Evolutionary conservation across 92 coral and sea anemone genomes (phyloP).

Genomic region (Siderastrea radians): DNA sequence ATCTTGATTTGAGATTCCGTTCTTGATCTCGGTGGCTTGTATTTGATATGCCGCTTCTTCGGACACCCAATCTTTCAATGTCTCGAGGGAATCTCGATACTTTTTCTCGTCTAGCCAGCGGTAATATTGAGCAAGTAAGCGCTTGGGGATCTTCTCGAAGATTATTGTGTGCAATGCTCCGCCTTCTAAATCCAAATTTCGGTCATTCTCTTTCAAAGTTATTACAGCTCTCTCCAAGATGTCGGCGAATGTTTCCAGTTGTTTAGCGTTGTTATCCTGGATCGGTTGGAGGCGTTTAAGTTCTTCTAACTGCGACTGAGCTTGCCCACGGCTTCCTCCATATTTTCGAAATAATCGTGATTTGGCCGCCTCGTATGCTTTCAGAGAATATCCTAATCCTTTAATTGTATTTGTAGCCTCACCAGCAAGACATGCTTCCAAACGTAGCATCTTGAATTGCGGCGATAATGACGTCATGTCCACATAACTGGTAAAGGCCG

Average conservation of each 20-base stretch:
- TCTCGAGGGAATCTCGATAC: neutral
- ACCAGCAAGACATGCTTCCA: slow-evolving; percentile 61
- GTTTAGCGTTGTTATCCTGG: neutral
- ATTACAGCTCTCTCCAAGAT: slow-evolving; percentile 55
- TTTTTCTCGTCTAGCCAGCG: no score
- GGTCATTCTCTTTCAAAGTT: slow-evolving; percentile 58
- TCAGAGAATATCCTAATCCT: slow-evolving; percentile 68
- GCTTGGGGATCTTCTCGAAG: slow-evolving; percentile 69
- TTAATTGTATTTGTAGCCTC: slow-evolving; percentile 74
- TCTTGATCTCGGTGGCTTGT: slow-evolving; percentile 6
- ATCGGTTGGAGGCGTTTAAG: no score
- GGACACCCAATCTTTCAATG: slow-evolving; percentile 1
- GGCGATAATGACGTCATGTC: slow-evolving; percentile 59
- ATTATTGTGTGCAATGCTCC: slow-evolving; percentile 67
- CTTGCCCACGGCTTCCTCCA: neutral
- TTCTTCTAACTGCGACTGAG: neutral
- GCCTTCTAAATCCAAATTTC: slow-evolving; percentile 59
- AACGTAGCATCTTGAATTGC: slow-evolving; percentile 77
- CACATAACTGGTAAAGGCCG: slow-evolving; percentile 71
- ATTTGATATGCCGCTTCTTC: slow-evolving; percentile 19
- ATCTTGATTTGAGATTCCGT: neutral
- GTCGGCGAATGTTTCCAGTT: slow-evolving; percentile 3
- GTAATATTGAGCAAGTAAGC: slow-evolving; percentile 53
- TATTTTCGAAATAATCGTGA: neutral
- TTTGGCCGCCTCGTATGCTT: slow-evolving; percentile 58